Evolutionary conservation across 2,888 invertebrate species (phyloP).

Genomic region (Dasypolia templi): DNA sequence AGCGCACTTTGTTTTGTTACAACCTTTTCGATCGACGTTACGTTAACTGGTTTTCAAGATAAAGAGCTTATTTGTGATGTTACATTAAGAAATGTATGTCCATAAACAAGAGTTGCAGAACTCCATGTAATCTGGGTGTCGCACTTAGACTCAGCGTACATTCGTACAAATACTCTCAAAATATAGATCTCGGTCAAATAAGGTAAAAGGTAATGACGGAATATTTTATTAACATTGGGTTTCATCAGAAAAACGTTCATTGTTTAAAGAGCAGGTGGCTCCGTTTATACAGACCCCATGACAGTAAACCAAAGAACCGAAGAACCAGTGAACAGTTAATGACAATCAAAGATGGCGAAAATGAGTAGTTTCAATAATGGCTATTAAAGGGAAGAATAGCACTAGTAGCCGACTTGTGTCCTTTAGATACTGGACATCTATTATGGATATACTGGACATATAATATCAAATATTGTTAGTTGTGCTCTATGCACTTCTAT

Average conservation of each 20-base stretch:
- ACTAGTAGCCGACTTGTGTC: no score
- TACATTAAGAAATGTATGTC: no score
- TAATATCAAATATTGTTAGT: no score
- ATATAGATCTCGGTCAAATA: background rate
- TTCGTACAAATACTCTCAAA: background rate
- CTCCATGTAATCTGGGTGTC: background rate
- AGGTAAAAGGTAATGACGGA: no score
- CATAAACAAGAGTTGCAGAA: no score
- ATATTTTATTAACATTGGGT: no score
- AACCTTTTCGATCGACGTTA: background rate
- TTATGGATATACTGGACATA: background rate
- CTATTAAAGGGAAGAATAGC: no score
- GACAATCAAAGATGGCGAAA: background rate
- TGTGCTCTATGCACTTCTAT: background rate
- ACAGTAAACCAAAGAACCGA: background rate
- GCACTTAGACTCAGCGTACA: background rate
- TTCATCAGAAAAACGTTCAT: no score
- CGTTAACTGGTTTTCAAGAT: background rate
- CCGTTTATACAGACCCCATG: background rate
- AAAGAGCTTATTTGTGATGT: no score
- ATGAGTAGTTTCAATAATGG: background rate
- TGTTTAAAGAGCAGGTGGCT: background rate
- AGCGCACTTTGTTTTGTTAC: constrained; percentile 20
- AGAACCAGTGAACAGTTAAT: background rate
- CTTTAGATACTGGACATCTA: no score